phyloP scores from a whole-genome alignment of 1,140 invertebrate genomes.

The Drosophila serrata region DNA sequence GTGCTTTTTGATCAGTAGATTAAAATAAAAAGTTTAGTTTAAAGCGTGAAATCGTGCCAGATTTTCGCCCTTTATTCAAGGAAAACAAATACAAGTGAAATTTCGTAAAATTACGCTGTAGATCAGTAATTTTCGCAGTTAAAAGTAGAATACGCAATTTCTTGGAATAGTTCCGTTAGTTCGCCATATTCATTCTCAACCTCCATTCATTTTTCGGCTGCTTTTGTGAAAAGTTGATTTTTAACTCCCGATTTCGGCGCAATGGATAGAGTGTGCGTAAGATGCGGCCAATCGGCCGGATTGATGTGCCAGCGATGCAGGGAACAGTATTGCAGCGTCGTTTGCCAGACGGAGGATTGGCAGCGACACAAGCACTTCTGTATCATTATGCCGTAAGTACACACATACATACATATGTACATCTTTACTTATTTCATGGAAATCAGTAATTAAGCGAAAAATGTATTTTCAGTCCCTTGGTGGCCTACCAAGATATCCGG shows the following conservation, averaged over 20 bases:
- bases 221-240: neutral
- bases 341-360: constrained; percentile 58
- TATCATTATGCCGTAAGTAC: constrained; percentile 65
- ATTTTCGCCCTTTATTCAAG: neutral
- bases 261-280: constrained; percentile 9
- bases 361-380: constrained; percentile 59
- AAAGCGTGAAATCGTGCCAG: too few species aligned
- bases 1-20: constrained; percentile 2
- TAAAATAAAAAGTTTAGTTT: neutral
- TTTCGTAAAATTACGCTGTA: neutral
- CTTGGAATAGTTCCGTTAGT: constrained; percentile 23
- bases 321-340: constrained; percentile 49
- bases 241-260: neutral
- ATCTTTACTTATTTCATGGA: neutral
- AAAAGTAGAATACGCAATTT: neutral
- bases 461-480: constrained; percentile 34
- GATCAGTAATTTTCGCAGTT: constrained; percentile 2
- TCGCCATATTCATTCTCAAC: constrained; percentile 15
- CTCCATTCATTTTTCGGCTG: neutral
- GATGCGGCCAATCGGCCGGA: constrained; percentile 19
- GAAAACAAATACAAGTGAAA: too few species aligned
- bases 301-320: constrained; percentile 66
- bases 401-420: neutral
- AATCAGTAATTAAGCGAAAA: neutral
- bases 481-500: neutral